Percentiles rank a stretch among this genome's conserved stretches.
Evolutionary conservation across 2,888 invertebrate species (phyloP).

Genomic region (Neocrepidodera transversa): DNA sequence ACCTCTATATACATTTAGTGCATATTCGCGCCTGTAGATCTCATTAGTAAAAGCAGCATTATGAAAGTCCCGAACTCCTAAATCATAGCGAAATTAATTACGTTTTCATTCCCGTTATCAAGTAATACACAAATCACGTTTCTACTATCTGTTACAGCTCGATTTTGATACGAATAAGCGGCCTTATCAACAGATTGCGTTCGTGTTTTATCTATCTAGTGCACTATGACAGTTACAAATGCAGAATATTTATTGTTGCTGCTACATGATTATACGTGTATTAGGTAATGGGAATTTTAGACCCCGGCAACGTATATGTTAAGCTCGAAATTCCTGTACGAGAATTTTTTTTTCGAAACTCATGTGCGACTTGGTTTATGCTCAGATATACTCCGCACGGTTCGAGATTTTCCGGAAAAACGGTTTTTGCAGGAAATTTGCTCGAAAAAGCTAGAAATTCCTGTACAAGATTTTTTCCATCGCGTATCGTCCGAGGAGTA

Average conservation of each 20-base stretch:
- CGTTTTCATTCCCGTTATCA: constrained; percentile 58
- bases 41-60: constrained; percentile 55
- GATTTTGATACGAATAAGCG: constrained; percentile 57
- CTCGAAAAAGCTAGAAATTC: no score
- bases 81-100: constrained; percentile 59
- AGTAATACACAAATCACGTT: constrained; percentile 58
- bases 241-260: constrained; percentile 43
- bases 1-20: constrained; percentile 23
- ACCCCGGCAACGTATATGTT: neutral
- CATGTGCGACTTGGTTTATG: no score
- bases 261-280: constrained; percentile 34
- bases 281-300: constrained; percentile 21
- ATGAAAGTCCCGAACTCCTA: constrained; percentile 44
- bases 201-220: constrained; percentile 39
- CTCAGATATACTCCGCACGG: no score
- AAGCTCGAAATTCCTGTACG: no score
- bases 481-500: no score
- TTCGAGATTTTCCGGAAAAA: no score
- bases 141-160: constrained; percentile 54
- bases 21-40: constrained; percentile 44
- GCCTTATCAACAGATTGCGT: constrained; percentile 50
- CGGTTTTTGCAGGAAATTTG: no score
- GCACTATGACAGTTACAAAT: constrained; percentile 47
- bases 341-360: no score
- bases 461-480: no score